phyloP scores from a whole-genome alignment of 2,113 vertebrate genomes.

The Phylloscopus trochilus region DNA sequence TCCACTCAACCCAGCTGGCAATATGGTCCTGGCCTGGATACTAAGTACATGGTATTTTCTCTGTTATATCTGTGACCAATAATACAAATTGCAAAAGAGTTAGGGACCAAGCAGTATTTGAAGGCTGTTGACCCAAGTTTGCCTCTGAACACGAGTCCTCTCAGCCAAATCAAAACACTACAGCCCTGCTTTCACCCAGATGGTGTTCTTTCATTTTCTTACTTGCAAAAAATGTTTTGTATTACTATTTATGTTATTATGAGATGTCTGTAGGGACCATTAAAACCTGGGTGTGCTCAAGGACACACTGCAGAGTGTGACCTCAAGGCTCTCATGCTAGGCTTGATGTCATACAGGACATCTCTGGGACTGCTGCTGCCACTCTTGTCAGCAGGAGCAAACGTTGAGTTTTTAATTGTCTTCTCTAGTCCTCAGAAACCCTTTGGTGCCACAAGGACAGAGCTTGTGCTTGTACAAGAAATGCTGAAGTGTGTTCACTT shows the following conservation, averaged over 20 bases:
- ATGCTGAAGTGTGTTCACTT: not conserved
- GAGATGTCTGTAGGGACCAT: not conserved
- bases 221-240: not conserved
- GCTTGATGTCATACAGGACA: not conserved
- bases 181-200: not conserved
- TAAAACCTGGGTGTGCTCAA: not conserved
- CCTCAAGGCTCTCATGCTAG: not conserved
- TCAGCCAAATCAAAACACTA: not conserved
- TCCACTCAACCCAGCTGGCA: not conserved
- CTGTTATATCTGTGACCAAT: not conserved
- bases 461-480: not conserved
- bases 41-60: not conserved
- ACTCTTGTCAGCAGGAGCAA: not conserved
- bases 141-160: fast-evolving
- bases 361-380: not conserved
- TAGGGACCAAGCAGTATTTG: not conserved
- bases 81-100: not conserved
- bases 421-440: not conserved
- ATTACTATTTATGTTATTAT: not conserved
- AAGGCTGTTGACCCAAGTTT: not conserved
- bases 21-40: not conserved
- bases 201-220: not conserved
- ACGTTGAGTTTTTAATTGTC: not conserved
- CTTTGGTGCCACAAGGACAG: not conserved
- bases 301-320: not conserved